Conservation (phyloP, 2,797 vertebrate genomes). For the Silurus aristotelis region DNA sequence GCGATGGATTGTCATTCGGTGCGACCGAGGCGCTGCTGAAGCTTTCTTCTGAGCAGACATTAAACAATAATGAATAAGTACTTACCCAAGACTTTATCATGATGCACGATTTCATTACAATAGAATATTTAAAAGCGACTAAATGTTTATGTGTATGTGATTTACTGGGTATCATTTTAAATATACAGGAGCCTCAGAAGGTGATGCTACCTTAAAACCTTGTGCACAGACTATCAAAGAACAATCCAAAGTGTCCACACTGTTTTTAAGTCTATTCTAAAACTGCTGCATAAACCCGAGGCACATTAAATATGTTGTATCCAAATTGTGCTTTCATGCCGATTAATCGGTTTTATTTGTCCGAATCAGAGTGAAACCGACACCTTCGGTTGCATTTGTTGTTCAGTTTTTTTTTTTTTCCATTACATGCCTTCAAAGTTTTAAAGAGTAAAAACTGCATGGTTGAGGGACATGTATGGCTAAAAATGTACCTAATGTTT, state of each 20-base stretch:
- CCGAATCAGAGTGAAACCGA: neutral
- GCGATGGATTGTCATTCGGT: slow-evolving; percentile 12
- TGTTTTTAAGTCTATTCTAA: neutral
- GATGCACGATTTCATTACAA: neutral
- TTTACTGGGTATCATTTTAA: neutral
- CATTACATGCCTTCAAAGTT: neutral
- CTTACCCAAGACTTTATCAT: neutral
- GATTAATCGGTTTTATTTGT: neutral
- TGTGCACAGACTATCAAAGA: neutral
- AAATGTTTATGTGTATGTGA: neutral
- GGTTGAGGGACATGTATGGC: neutral
- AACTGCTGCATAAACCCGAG: neutral
- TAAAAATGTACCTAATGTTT: neutral
- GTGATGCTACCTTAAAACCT: neutral
- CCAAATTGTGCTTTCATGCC: neutral
- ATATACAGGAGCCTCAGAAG: too few species aligned
- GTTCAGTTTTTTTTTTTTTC: neutral
- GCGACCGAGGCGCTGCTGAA: neutral
- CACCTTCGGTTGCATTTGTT: neutral
- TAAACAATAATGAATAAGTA: slow-evolving; percentile 4
- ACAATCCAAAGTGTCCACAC: neutral
- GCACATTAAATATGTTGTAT: neutral
- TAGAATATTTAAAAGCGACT: neutral
- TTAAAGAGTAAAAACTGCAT: neutral
- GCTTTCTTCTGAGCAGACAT: neutral